Percentiles rank a stretch among this genome's conserved stretches.
Evolutionary conservation across 2,888 invertebrate species (phyloP).

Genomic region (Athalia circularis): DNA sequence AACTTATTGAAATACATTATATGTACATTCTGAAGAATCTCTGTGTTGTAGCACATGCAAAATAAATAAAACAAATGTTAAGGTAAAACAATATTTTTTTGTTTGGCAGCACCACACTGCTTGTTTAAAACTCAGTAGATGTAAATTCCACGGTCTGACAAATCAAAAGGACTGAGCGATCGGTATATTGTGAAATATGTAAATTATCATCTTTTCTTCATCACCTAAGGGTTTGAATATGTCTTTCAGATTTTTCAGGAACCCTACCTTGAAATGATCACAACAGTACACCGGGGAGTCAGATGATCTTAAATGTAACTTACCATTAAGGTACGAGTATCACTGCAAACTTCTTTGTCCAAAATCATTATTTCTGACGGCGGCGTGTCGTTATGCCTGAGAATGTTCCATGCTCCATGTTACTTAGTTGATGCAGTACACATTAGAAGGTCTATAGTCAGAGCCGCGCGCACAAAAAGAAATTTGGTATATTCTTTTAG

Average conservation of each 20-base stretch:
- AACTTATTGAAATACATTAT: slow-evolving; percentile 27
- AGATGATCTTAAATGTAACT: neutral
- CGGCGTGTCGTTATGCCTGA: too few species aligned
- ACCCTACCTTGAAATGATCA: too few species aligned
- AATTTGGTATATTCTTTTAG: too few species aligned
- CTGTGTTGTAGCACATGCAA: slow-evolving; percentile 31
- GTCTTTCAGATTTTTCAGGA: too few species aligned
- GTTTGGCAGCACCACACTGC: neutral
- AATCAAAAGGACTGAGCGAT: too few species aligned
- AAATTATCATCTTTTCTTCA: too few species aligned
- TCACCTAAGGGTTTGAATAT: too few species aligned
- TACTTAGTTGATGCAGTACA: neutral
- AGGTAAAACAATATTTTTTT: neutral
- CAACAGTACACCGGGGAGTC: too few species aligned
- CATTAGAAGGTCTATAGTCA: neutral
- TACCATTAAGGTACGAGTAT: slow-evolving; percentile 5
- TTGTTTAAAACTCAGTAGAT: neutral
- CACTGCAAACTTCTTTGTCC: neutral
- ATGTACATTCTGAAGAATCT: slow-evolving; percentile 29
- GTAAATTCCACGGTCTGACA: too few species aligned
- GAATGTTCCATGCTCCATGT: neutral
- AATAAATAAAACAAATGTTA: slow-evolving; percentile 24
- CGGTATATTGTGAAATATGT: too few species aligned
- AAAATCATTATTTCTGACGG: slow-evolving; percentile 10
- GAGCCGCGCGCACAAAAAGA: too few species aligned